Percentiles rank a stretch among this genome's conserved stretches.
Evolutionary conservation across 2,113 vertebrate species (phyloP).

Genomic region (Corythoichthys intestinalis): DNA sequence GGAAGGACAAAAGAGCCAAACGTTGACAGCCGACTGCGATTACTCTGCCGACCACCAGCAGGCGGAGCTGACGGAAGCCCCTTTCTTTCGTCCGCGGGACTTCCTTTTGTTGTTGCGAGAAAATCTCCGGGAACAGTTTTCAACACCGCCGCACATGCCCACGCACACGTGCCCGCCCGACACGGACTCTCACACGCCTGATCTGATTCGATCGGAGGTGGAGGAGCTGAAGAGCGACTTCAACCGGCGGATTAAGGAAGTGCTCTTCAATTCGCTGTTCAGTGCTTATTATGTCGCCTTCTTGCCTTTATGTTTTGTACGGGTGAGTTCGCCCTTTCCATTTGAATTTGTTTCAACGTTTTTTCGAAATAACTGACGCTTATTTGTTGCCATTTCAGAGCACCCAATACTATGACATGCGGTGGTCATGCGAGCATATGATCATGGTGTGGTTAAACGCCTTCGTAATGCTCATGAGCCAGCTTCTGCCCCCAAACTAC

Average conservation of each 20-base stretch:
- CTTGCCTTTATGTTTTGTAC: slow-evolving; percentile 95
- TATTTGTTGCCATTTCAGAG: slow-evolving; percentile 71
- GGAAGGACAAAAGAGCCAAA: slow-evolving; percentile 81
- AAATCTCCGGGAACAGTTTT: slow-evolving; percentile 91
- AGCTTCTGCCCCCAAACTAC: slow-evolving; percentile 93
- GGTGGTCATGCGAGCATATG: slow-evolving; percentile 99
- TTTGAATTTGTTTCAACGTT: background rate
- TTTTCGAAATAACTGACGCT: background rate
- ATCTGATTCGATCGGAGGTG: slow-evolving; percentile 92
- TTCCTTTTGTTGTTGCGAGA: slow-evolving; percentile 88
- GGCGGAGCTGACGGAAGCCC: slow-evolving; percentile 77
- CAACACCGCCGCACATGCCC: slow-evolving; percentile 81
- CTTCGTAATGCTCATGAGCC: slow-evolving; percentile 98
- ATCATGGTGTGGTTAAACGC: slow-evolving; percentile 99
- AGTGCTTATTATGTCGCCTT: slow-evolving; percentile 98
- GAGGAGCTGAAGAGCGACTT: slow-evolving; percentile 97
- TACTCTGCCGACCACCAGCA: slow-evolving; percentile 74
- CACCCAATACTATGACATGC: slow-evolving; percentile 99
- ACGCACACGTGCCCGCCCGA: slow-evolving; percentile 89
- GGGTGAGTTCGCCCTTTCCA: slow-evolving; percentile 70
- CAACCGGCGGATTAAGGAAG: slow-evolving; percentile 97
- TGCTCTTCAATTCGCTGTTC: slow-evolving; percentile 98
- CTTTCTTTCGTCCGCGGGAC: slow-evolving; percentile 84
- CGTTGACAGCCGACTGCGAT: slow-evolving; percentile 78
- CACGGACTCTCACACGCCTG: slow-evolving; percentile 89